These are phyloP conservation scores for Galeopterus variegatus DNA, from an alignment of 2,113 vertebrate species.

Conservation along the genomic window DNA sequence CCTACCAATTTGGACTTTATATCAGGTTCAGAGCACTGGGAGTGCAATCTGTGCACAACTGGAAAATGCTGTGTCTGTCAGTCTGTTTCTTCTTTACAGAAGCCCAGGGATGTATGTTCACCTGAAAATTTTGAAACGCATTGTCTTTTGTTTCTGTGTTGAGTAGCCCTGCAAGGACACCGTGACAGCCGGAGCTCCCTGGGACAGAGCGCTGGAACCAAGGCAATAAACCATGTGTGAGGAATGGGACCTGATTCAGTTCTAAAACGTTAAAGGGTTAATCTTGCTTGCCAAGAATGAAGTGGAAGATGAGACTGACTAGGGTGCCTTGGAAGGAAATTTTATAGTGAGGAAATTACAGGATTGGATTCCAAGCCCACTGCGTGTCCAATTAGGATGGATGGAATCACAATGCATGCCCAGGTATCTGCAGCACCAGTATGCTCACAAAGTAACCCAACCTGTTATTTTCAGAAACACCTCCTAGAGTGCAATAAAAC, in stretches of 20 bases:
- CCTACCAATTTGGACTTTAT: not conserved
- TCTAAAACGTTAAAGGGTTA: not conserved
- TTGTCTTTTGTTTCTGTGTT: not conserved
- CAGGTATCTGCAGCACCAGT: not conserved
- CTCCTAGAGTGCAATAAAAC: not conserved
- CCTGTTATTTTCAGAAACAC: conserved; percentile 21
- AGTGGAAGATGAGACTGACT: not conserved
- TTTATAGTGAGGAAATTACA: conserved; percentile 16
- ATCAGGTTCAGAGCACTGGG: not conserved
- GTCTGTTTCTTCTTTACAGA: not conserved
- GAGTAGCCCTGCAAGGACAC: not conserved
- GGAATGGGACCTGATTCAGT: not conserved
- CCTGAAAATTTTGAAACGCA: not conserved
- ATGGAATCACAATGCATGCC: not conserved
- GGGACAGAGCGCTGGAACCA: not conserved
- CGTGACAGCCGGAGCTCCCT: not conserved
- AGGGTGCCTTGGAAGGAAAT: not conserved
- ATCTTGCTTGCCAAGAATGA: not conserved
- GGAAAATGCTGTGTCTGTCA: not conserved
- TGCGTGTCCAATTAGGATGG: not conserved
- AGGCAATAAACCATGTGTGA: not conserved
- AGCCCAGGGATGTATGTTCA: not conserved
- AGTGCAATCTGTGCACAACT: not conserved
- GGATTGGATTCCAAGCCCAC: not conserved
- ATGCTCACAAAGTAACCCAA: not conserved